Percentiles rank a stretch among this genome's conserved stretches.
phyloP scores from a whole-genome alignment of 2,797 vertebrate genomes.

The Selene dorsalis region DNA sequence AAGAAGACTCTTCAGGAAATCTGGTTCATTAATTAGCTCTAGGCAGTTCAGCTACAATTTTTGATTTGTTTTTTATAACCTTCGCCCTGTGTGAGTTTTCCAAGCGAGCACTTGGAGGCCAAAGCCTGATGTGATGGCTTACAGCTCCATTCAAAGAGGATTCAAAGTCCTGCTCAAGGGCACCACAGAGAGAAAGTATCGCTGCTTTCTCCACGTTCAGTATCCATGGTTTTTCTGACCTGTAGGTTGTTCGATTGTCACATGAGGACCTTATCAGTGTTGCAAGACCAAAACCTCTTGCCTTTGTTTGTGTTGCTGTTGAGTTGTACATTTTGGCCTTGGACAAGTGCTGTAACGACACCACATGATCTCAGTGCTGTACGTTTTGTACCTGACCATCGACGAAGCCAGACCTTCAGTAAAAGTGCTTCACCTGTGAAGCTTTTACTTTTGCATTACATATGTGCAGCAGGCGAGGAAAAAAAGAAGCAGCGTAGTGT shows the following conservation, averaged over 20 bases:
- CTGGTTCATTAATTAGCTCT: conserved; percentile 36
- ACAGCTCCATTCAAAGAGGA: neutral
- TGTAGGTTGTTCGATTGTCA: neutral
- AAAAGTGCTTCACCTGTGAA: too few relatives aligned
- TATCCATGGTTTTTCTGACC: neutral
- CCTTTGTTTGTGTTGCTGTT: too few relatives aligned
- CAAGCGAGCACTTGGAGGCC: neutral
- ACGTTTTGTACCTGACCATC: too few relatives aligned
- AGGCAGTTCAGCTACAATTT: conserved; percentile 7
- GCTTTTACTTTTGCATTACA: too few relatives aligned
- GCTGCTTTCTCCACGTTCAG: neutral
- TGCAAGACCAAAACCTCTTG: too few relatives aligned
- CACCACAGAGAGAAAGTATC: neutral
- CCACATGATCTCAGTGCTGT: too few relatives aligned
- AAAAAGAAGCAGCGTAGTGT: too few relatives aligned
- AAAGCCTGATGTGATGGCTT: too few relatives aligned
- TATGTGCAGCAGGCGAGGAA: too few relatives aligned
- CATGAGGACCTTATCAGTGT: neutral
- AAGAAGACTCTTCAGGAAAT: neutral
- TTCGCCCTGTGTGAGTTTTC: neutral
- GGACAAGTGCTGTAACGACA: too few relatives aligned
- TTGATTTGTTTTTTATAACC: neutral
- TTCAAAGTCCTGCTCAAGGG: neutral
- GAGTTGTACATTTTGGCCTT: too few relatives aligned
- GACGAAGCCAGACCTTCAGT: too few relatives aligned